A percentile compares a stretch with the other conserved stretches of the same genome.
Conservation (phyloP, 2,113 vertebrate species). For the Hoplias malabaricus region DNA sequence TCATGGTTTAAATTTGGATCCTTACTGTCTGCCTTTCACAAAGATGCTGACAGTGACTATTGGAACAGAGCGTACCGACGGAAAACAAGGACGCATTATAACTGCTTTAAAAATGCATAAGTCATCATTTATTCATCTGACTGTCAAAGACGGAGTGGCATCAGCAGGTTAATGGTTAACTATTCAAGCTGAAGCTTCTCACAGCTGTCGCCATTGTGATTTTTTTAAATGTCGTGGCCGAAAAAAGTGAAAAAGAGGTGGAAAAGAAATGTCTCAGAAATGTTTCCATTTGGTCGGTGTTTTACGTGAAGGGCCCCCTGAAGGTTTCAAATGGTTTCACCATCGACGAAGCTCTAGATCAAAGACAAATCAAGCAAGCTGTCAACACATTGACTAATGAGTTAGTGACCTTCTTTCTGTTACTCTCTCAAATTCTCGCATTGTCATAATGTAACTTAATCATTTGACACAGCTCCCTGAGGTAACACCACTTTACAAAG, state of each 20-base stretch:
- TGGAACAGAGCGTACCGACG: neutral
- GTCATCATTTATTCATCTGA: constrained; percentile 48
- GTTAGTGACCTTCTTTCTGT: neutral
- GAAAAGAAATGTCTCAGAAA: neutral
- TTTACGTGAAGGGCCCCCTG: neutral
- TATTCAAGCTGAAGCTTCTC: neutral
- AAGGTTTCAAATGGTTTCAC: neutral
- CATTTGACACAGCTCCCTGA: neutral
- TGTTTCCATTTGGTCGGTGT: neutral
- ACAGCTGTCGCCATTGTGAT: neutral
- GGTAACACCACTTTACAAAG: neutral
- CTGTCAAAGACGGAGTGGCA: constrained; percentile 23
- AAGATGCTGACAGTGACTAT: constrained; percentile 16
- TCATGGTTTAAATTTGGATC: neutral
- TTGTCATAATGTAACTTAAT: neutral
- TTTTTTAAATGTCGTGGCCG: neutral
- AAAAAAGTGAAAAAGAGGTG: neutral
- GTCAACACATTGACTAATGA: neutral
- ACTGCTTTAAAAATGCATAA: constrained; percentile 48
- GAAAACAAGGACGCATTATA: constrained; percentile 30
- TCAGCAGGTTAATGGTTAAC: neutral
- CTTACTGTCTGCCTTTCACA: neutral
- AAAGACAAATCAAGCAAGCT: neutral
- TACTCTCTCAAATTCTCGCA: neutral
- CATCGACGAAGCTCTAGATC: neutral